Conservation (phyloP, 2,797 vertebrate species). For the Galago senegalensis region DNA sequence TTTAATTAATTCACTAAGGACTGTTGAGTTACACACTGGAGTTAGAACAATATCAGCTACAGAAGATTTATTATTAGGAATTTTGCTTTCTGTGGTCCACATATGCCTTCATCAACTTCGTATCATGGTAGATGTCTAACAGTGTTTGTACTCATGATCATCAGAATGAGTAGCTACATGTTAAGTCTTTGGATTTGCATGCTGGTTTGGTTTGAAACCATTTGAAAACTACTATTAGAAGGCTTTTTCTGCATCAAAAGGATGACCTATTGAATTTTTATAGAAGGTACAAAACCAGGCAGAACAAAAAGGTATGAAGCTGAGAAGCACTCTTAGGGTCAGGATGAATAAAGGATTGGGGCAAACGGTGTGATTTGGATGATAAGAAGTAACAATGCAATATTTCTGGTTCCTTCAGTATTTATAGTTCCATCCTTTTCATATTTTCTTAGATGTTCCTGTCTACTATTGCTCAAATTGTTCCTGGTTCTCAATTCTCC, state of each 20-base stretch:
- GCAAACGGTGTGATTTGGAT: background rate
- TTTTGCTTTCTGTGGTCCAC: background rate
- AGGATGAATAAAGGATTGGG: background rate
- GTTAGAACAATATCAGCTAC: background rate
- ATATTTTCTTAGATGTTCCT: slow-evolving; percentile 55
- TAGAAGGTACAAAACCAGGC: background rate
- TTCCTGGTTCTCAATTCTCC: slow-evolving; percentile 59
- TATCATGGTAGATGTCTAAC: background rate
- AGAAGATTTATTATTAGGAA: background rate
- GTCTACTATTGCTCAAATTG: slow-evolving; percentile 6
- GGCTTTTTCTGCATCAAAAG: background rate
- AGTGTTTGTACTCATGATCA: background rate
- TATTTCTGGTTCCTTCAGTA: background rate
- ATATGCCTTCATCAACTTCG: background rate
- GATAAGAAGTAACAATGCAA: background rate
- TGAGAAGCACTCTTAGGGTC: background rate
- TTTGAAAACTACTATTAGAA: background rate
- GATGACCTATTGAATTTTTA: background rate
- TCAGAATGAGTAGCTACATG: background rate
- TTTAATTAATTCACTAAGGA: background rate
- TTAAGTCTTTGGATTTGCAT: background rate
- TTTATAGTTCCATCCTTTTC: slow-evolving; percentile 37
- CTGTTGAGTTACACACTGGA: background rate
- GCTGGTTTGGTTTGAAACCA: background rate
- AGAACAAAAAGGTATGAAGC: background rate